Conservation (phyloP, 2,888 invertebrate species). For the Nephrotoma flavescens region DNA sequence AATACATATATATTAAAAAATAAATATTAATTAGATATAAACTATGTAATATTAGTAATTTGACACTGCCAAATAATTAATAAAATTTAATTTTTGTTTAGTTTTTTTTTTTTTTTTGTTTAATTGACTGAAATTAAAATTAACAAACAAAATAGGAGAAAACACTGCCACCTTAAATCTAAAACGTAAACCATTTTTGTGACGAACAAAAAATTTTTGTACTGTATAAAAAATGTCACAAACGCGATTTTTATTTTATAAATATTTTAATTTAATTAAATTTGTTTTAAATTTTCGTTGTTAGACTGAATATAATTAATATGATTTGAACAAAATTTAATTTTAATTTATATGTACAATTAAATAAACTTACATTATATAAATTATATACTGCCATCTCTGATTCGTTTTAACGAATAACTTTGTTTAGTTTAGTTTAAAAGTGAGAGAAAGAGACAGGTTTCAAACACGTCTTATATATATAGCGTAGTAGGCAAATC, state of each 20-base stretch:
- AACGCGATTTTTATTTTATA: background rate
- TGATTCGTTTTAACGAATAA: background rate
- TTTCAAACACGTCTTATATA: background rate
- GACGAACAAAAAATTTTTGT: background rate
- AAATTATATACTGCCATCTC: background rate
- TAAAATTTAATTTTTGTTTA: background rate
- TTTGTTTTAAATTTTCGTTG: background rate
- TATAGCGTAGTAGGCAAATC: background rate
- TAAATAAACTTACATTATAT: background rate
- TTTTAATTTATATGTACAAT: background rate
- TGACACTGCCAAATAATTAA: background rate
- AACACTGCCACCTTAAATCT: slow-evolving; percentile 2
- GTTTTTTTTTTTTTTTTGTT: background rate
- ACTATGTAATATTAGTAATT: background rate
- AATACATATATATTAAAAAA: background rate
- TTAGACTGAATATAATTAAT: background rate
- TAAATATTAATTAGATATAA: background rate
- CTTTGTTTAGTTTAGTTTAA: background rate
- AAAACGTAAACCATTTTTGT: background rate
- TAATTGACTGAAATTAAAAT: background rate
- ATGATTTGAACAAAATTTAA: background rate
- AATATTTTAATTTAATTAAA: background rate
- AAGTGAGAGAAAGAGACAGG: background rate
- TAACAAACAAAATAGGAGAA: slow-evolving; percentile 1
- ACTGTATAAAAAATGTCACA: background rate